Percentiles rank a stretch among this genome's conserved stretches.
phyloP scores from a whole-genome alignment of 2,797 vertebrate species.

The Peromyscus aztecus region DNA sequence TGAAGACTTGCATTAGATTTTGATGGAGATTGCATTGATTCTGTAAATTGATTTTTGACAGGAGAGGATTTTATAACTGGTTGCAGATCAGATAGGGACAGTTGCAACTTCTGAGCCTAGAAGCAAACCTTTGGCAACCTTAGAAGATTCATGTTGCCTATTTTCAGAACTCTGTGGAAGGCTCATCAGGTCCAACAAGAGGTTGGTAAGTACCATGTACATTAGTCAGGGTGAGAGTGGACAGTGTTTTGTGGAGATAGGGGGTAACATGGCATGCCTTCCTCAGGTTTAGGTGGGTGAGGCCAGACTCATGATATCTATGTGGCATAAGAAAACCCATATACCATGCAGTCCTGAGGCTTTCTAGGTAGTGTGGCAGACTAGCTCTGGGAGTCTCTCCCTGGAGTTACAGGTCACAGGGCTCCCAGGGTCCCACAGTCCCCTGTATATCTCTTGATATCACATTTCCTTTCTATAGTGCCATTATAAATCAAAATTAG shows the following conservation, averaged over 20 bases:
- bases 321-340: not conserved
- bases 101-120: not conserved
- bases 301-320: not conserved
- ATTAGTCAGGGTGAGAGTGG: not conserved
- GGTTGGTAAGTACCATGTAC: not conserved
- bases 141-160: not conserved
- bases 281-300: not conserved
- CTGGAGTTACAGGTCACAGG: not conserved
- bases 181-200: too few species aligned
- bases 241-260: too few species aligned
- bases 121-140: not conserved
- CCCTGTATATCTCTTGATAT: not conserved
- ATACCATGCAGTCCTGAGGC: not conserved
- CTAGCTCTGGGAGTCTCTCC: too few species aligned
- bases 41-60: not conserved
- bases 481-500: not conserved
- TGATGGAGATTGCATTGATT: not conserved
- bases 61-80: not conserved
- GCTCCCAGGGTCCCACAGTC: not conserved
- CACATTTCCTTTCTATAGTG: not conserved
- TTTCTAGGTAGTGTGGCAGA: not conserved
- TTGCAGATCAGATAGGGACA: not conserved
- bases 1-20: not conserved
- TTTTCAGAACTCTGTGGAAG: too few species aligned
- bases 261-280: not conserved